Conservation (phyloP, 2,113 vertebrate genomes). For the Cettia cetti region DNA sequence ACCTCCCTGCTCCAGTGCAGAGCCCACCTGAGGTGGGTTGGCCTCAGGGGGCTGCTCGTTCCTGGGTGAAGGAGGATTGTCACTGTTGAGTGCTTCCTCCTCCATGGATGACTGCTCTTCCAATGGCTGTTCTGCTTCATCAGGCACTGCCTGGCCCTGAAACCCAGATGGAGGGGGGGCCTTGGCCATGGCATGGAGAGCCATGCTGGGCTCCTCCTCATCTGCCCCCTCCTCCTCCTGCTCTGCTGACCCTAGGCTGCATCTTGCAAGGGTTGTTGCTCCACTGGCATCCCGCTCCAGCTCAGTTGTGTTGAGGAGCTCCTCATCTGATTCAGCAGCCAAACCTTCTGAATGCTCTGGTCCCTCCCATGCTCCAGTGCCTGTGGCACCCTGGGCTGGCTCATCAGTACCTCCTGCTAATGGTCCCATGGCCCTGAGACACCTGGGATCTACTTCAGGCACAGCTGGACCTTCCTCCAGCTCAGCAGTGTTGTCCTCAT, state of each 20-base stretch:
- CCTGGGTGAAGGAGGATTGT: accelerated
- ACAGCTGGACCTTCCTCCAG: background rate
- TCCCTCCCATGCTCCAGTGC: accelerated
- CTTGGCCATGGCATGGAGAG: accelerated
- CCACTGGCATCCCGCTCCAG: accelerated
- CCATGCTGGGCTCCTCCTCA: background rate
- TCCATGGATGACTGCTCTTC: background rate
- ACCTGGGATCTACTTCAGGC: background rate
- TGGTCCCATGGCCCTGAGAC: accelerated
- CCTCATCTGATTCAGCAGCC: background rate
- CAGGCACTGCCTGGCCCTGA: background rate
- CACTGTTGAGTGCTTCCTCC: accelerated
- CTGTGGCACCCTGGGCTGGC: background rate
- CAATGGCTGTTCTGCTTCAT: accelerated
- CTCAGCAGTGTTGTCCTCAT: background rate
- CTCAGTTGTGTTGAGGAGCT: accelerated
- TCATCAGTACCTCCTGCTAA: accelerated
- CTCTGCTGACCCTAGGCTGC: background rate
- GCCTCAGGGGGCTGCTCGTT: accelerated
- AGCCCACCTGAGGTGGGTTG: accelerated
- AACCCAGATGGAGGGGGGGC: background rate
- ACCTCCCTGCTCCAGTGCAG: accelerated
- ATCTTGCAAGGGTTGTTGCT: background rate
- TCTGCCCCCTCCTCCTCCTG: background rate
- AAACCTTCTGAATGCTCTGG: accelerated